Evolutionary conservation across 1,140 invertebrate genomes (phyloP).

Genomic region (Zaprionus nigranus): DNA sequence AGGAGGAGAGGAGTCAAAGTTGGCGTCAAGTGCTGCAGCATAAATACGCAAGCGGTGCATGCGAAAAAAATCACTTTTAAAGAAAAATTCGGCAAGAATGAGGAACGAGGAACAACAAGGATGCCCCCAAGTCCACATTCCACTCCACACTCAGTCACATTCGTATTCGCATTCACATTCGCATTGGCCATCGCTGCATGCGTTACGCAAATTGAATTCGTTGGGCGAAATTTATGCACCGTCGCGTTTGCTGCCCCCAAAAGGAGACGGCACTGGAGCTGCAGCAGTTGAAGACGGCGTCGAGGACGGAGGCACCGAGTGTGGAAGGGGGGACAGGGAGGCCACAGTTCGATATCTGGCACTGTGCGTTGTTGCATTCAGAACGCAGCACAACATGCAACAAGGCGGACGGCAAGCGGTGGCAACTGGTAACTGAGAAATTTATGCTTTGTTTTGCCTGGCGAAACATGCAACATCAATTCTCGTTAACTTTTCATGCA

Average conservation of each 20-base stretch:
- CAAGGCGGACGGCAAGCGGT: constrained; percentile 12
- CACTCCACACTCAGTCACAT: not conserved
- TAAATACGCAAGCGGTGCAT: not conserved
- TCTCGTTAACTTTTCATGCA: constrained; percentile 82
- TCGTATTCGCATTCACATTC: constrained; percentile 44
- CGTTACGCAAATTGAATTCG: constrained; percentile 82
- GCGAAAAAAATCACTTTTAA: constrained; percentile 13
- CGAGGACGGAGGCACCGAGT: constrained; percentile 1
- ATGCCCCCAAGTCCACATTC: constrained; percentile 12
- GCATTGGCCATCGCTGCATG: constrained; percentile 55
- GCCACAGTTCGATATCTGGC: constrained; percentile 8
- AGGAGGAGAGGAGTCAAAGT: constrained; percentile 5
- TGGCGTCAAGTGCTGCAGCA: constrained; percentile 33
- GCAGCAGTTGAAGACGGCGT: not conserved
- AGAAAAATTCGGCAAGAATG: constrained; percentile 40
- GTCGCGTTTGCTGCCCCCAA: constrained; percentile 57
- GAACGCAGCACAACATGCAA: not conserved
- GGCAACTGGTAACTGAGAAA: constrained; percentile 58
- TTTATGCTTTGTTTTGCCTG: constrained; percentile 79
- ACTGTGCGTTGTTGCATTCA: constrained; percentile 3
- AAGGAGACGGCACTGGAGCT: constrained; percentile 23
- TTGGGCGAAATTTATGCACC: constrained; percentile 76
- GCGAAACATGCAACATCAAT: constrained; percentile 78
- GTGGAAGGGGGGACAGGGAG: not conserved
- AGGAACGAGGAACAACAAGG: constrained; percentile 8